These are phyloP conservation scores for Lamprologus tigripictilis DNA, from an alignment of 2,113 vertebrate species.

Conservation along the genomic window DNA sequence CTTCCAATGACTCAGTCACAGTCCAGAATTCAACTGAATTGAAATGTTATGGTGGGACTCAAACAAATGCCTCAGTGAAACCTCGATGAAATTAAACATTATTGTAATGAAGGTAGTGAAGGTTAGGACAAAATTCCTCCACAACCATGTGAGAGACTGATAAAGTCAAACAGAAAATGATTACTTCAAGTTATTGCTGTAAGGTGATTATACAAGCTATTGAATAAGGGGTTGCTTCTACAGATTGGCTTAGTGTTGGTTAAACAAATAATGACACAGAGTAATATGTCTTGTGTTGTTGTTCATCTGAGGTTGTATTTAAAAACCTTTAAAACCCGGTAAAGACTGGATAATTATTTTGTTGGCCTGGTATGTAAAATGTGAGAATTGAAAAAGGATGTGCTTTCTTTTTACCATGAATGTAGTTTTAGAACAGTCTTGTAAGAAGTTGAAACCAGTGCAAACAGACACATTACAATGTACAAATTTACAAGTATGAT, in stretches of 20 bases:
- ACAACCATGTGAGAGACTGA: neutral
- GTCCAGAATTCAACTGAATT: neutral
- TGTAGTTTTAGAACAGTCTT: neutral
- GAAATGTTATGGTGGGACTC: neutral
- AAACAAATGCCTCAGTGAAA: neutral
- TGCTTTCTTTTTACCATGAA: neutral
- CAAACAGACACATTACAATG: neutral
- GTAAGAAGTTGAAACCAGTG: neutral
- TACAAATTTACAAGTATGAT: neutral
- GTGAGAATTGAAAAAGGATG: neutral
- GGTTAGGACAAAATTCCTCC: neutral
- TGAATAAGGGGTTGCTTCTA: neutral
- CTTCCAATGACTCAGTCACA: neutral
- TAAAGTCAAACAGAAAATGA: neutral
- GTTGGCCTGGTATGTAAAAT: neutral
- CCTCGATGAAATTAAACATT: neutral
- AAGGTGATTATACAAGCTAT: neutral
- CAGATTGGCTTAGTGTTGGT: neutral
- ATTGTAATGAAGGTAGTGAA: neutral
- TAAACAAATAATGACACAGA: neutral
- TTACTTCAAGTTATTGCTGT: neutral
- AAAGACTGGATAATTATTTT: neutral
- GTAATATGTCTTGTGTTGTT: neutral
- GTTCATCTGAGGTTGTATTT: neutral
- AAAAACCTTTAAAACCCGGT: neutral